These are phyloP conservation scores for Chionomys nivalis DNA, from an alignment of 2,113 vertebrate genomes.

Conservation along the genomic window DNA sequence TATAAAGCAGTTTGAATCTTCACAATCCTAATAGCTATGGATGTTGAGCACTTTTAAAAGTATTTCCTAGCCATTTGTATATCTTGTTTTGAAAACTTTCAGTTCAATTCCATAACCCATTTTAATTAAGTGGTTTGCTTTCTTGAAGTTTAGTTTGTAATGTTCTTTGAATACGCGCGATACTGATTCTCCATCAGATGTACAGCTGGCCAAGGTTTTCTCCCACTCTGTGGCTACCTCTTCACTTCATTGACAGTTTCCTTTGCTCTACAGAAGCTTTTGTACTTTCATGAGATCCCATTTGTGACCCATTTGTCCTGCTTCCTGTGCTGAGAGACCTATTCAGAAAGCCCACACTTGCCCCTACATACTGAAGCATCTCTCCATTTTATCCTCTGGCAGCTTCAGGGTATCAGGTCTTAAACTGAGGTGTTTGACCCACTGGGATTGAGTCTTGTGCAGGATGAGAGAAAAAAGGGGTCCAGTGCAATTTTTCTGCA, in stretches of 20 bases:
- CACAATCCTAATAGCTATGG: background rate
- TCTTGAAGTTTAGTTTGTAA: background rate
- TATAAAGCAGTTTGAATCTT: background rate
- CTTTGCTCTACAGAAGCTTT: background rate
- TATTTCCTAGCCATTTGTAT: no score
- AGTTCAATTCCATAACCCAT: background rate
- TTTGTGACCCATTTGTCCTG: background rate
- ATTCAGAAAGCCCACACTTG: background rate
- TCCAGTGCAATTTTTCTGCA: background rate
- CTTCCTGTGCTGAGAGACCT: background rate
- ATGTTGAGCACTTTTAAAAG: background rate
- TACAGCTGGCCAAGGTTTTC: background rate
- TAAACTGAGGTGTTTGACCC: background rate
- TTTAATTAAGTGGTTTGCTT: background rate
- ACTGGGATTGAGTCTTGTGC: background rate
- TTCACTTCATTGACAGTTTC: background rate
- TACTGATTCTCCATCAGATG: background rate
- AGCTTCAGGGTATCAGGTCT: background rate
- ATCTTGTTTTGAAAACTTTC: background rate
- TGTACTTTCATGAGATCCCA: background rate
- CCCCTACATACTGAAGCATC: background rate
- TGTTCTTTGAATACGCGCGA: background rate
- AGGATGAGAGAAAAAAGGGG: background rate
- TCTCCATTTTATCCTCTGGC: background rate
- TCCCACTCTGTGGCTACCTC: background rate